A percentile compares a stretch with the other conserved stretches of the same genome.
Conservation (phyloP, 2,797 vertebrate species). For the Falco peregrinus region DNA sequence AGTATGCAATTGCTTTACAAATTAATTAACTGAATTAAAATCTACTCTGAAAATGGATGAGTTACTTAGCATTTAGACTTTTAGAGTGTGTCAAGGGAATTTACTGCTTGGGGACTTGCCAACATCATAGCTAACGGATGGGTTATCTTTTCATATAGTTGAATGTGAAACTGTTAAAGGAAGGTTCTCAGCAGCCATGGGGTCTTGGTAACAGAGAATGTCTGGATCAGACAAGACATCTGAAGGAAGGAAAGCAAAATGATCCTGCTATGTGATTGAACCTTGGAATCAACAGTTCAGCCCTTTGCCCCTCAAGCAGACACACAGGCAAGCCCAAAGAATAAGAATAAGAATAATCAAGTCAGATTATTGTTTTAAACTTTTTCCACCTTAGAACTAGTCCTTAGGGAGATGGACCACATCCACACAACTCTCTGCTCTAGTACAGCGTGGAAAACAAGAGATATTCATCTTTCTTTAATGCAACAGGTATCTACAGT, state of each 20-base stretch:
- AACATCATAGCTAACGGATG: not conserved
- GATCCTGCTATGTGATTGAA: not conserved
- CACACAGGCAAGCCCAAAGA: not conserved
- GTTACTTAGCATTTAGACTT: not conserved
- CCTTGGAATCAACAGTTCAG: not conserved
- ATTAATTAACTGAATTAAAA: conserved; percentile 32
- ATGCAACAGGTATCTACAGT: fast-evolving
- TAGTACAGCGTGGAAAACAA: not conserved
- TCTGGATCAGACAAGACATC: not conserved
- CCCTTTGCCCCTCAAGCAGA: not conserved
- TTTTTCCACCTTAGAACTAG: not conserved
- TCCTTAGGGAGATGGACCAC: too few relatives aligned
- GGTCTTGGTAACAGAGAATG: not conserved
- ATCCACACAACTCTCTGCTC: not conserved
- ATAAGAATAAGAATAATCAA: not conserved
- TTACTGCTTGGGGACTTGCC: not conserved
- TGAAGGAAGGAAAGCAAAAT: not conserved
- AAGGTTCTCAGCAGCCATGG: not conserved
- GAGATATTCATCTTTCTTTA: not conserved
- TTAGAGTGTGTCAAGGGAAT: not conserved
- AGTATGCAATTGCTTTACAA: conserved; percentile 1
- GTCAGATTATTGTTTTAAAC: not conserved
- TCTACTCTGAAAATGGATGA: not conserved
- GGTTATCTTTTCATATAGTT: not conserved
- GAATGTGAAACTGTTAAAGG: not conserved